Conservation (phyloP, 2,113 vertebrate genomes). For the Illadopsis cleaveri region DNA sequence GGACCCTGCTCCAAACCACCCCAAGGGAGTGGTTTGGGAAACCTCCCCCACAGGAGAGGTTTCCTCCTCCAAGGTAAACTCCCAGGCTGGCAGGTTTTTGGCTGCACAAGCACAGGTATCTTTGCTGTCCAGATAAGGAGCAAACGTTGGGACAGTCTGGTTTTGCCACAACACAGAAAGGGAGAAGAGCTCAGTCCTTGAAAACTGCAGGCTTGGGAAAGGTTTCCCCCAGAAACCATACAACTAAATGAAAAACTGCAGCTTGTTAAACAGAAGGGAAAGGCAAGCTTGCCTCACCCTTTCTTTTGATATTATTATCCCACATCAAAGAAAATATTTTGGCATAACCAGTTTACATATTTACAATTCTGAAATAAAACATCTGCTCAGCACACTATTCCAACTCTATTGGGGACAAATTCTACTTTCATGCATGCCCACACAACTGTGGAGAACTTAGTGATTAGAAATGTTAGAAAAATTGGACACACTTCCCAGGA, state of each 20-base stretch:
- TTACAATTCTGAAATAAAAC: slow-evolving; percentile 36
- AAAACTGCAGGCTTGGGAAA: not conserved
- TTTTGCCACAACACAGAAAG: not conserved
- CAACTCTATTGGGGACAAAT: not conserved
- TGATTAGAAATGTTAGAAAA: slow-evolving; percentile 55
- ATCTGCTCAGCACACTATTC: slow-evolving; percentile 1
- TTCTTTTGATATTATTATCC: slow-evolving; percentile 32
- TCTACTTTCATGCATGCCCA: not conserved
- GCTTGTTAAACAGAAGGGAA: not conserved
- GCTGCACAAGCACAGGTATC: not conserved
- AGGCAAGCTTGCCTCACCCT: not conserved
- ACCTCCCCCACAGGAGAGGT: not conserved
- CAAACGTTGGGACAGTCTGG: accelerated
- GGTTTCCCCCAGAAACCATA: not conserved
- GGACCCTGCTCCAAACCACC: not conserved
- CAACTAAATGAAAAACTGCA: not conserved
- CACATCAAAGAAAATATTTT: slow-evolving; percentile 58
- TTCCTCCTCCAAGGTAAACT: not conserved
- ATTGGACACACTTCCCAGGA: slow-evolving; percentile 31
- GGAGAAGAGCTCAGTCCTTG: not conserved
- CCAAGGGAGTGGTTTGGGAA: not conserved
- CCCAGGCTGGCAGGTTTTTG: not conserved
- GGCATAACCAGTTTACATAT: slow-evolving; percentile 11
- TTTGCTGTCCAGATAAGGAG: not conserved
- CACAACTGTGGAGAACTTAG: not conserved